Evolutionary conservation across 2,888 invertebrate species (phyloP), one percentile per base, ranked within the genome.

Genomic region (Deroplatys truncata): DNA sequence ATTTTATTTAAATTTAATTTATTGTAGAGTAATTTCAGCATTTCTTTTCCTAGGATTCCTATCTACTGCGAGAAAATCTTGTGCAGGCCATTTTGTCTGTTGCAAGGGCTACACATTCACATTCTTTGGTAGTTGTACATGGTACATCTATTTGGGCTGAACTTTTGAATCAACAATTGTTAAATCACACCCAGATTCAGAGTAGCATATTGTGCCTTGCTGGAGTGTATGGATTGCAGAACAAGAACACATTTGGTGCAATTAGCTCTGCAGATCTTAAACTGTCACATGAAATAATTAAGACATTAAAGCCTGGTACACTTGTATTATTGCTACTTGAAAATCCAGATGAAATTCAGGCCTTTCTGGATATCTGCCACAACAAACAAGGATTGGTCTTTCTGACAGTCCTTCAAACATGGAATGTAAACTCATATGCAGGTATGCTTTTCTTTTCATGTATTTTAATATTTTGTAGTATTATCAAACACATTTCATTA

Each of bases 121-220:
- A 89, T 28, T 90, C 90, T 7, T 86, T 91, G 25, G 89, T 91
- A 10, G 28, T 91, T 25, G 89, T 91, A n/a, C 90, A 88, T 85
- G 90, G 89, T 25, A 86, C 89, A 28, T 72, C 89, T 25, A 29
- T 35, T 2, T 88, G 89, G 84, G 89, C 88, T 29, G 90, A 89
- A 72, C 35, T 86, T 20, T 35, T 91, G 35, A 88, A 89, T 15
- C 84, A 89, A n/a, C 87, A 87, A n/a, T 84, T 91, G 82, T 84
- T 84, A 86, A 87, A 82, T 82, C 88, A 89, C 43, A 82, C 89
- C 20, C 88, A 90, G 83, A 72, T 84, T 25, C 72, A 83, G n/a
- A 56, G 28, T 84, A 89, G 86, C 28, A 35, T 84, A 5, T n/a
- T 89, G 28, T 90, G 90, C 35, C 82, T 90, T 20, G 88, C 89